Percentiles rank a stretch among this genome's conserved stretches.
Evolutionary conservation across 2,888 invertebrate genomes (phyloP).

Genomic region (Heterodera filipjevi): DNA sequence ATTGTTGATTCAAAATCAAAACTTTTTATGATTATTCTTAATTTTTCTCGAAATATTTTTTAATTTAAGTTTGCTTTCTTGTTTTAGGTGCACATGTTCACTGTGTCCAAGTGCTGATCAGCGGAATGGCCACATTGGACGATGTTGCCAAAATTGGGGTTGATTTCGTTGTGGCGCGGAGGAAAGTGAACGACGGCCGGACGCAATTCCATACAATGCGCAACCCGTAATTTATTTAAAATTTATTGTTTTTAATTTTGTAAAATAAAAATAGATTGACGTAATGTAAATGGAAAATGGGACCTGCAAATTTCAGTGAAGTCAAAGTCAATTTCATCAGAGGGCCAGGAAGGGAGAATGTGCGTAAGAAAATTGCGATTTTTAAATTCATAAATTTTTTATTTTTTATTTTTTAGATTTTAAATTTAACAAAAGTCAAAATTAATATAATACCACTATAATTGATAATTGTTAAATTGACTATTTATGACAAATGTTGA

Average conservation of each 20-base stretch:
- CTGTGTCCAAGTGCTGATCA: constrained; percentile 11
- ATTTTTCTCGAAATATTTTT: too few species aligned
- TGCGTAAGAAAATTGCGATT: neutral
- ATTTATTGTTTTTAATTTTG: neutral
- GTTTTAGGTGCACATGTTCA: neutral
- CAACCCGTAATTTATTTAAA: constrained; percentile 13
- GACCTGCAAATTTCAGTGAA: constrained; percentile 9
- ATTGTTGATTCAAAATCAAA: too few species aligned
- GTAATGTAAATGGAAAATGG: constrained; percentile 21
- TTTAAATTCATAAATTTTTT: too few species aligned
- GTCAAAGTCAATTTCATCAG: constrained; percentile 7
- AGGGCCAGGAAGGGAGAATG: neutral
- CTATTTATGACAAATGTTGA: too few species aligned
- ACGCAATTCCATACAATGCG: constrained; percentile 17
- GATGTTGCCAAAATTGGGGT: constrained; percentile 17
- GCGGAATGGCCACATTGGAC: constrained; percentile 19
- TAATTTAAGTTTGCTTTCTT: too few species aligned
- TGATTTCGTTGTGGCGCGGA: constrained; percentile 13
- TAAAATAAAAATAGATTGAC: constrained; percentile 24
- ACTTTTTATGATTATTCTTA: too few species aligned
- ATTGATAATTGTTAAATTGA: too few species aligned
- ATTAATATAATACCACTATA: too few species aligned
- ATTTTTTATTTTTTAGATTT: too few species aligned
- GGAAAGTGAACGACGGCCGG: constrained; percentile 1
- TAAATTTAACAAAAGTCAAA: too few species aligned